phyloP scores from a whole-genome alignment of 2,113 vertebrate species.

The Python bivittatus region DNA sequence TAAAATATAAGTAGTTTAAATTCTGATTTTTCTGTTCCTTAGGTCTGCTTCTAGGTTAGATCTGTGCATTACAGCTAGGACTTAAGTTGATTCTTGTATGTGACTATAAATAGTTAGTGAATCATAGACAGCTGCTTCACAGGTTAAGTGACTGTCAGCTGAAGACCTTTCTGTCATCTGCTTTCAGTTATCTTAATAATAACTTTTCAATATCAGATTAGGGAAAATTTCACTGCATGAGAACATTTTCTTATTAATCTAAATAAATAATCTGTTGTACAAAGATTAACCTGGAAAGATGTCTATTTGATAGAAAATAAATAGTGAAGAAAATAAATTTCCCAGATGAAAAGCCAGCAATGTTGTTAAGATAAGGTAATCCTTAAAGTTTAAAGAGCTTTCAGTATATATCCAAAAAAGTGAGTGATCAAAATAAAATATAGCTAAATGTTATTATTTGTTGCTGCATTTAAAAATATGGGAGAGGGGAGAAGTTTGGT shows the following conservation, averaged over 20 bases:
- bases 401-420: neutral
- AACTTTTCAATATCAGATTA: constrained; percentile 14
- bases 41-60: constrained; percentile 1
- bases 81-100: constrained; percentile 29
- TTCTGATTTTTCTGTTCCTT: neutral
- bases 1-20: neutral
- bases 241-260: neutral
- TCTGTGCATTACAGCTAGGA: constrained; percentile 9
- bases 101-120: constrained; percentile 31
- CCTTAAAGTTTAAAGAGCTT: no score
- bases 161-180: constrained; percentile 21
- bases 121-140: constrained; percentile 27
- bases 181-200: constrained; percentile 20
- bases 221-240: neutral
- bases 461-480: neutral
- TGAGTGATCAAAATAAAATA: neutral
- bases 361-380: neutral
- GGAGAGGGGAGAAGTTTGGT: neutral
- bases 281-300: neutral
- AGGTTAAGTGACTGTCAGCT: constrained; percentile 37
- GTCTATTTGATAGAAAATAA: neutral
- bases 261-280: neutral
- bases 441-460: neutral
- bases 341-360: neutral
- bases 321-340: neutral